These are phyloP conservation scores for Myrmecobius fasciatus DNA, from an alignment of 2,113 vertebrate species.

Conservation along the genomic window DNA sequence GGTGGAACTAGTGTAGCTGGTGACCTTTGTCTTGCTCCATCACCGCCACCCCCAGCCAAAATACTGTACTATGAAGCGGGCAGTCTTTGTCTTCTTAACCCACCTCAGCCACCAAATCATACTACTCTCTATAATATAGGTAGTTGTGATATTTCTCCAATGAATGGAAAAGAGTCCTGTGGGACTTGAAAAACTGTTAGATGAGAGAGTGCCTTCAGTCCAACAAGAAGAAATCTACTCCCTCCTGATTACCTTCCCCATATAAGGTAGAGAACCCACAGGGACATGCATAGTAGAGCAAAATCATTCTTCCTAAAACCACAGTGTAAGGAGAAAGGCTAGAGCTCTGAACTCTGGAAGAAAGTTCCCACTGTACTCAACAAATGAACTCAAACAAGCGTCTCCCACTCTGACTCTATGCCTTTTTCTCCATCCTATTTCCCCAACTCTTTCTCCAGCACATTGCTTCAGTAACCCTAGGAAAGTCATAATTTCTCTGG, in stretches of 20 bases:
- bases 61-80: not conserved
- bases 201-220: not conserved
- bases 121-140: not conserved
- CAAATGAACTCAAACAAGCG: not conserved
- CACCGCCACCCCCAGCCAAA: not conserved
- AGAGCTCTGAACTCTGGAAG: not conserved
- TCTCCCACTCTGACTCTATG: not conserved
- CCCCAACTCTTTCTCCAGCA: not conserved
- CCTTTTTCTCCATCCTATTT: not conserved
- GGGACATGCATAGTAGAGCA: not conserved
- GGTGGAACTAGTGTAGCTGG: not conserved
- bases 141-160: not conserved
- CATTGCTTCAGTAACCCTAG: not conserved
- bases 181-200: not conserved
- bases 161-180: not conserved
- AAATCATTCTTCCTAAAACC: not conserved
- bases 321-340: not conserved
- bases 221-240: not conserved
- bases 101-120: not conserved
- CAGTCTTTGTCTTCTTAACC: not conserved
- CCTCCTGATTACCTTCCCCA: not conserved
- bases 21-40: not conserved
- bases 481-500: not conserved
- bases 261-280: not conserved
- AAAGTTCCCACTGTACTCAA: not conserved